Percentiles rank a stretch among this genome's conserved stretches.
Conservation (phyloP, 2,113 vertebrate species). For the Corapipo altera region DNA sequence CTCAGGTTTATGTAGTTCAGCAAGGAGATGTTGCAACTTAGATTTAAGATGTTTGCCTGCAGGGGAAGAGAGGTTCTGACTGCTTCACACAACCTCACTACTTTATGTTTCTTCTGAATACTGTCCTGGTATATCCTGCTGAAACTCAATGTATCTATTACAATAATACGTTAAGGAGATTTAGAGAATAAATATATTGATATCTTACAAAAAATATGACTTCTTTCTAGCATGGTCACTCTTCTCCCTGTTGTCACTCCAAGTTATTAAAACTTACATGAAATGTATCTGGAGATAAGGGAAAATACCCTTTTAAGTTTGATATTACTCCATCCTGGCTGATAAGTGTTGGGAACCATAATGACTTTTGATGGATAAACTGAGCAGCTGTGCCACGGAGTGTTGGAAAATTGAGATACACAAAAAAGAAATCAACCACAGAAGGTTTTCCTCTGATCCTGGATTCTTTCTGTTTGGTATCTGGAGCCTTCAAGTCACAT, state of each 20-base stretch:
- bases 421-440: background rate
- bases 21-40: background rate
- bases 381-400: background rate
- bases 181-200: background rate
- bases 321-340: background rate
- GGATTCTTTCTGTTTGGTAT: background rate
- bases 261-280: background rate
- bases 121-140: background rate
- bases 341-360: background rate
- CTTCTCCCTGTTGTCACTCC: background rate
- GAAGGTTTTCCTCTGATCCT: background rate
- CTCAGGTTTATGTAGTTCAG: background rate
- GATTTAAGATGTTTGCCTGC: background rate
- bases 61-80: background rate
- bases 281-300: background rate
- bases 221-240: background rate
- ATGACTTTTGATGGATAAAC: background rate
- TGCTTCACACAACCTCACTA: background rate
- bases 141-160: background rate
- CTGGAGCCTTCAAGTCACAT: background rate
- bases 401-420: background rate
- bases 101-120: background rate
- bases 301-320: background rate
- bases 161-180: background rate
- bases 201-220: background rate